Percentiles rank a stretch among this genome's conserved stretches.
Evolutionary conservation across 2,797 vertebrate species (phyloP).

Genomic region (Catostomus latipinnis): DNA sequence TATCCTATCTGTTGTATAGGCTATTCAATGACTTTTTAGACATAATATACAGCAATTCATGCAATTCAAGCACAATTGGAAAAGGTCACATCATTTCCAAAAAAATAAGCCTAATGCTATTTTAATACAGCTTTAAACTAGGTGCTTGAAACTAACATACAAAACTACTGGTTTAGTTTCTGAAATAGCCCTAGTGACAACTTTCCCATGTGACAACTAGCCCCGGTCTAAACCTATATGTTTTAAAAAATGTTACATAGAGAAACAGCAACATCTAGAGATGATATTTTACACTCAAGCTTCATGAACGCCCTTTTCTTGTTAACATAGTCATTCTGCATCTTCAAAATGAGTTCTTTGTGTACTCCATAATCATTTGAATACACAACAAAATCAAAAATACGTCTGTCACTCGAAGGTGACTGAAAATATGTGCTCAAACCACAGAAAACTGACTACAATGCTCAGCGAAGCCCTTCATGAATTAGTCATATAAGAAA

Average conservation of each 20-base stretch:
- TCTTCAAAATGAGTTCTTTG: slow-evolving; percentile 25
- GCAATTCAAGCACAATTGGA: too few relatives aligned
- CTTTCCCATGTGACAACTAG: too few relatives aligned
- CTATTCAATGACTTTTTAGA: too few relatives aligned
- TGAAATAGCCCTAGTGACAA: too few relatives aligned
- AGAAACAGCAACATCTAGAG: neutral
- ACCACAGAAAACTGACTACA: slow-evolving; percentile 22
- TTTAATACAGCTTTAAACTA: too few relatives aligned
- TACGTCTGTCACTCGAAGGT: neutral
- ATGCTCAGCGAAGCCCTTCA: slow-evolving; percentile 35
- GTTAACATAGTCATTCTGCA: neutral
- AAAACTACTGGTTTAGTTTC: too few relatives aligned
- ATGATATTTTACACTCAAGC: neutral
- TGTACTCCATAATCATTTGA: slow-evolving; percentile 6
- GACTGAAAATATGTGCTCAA: slow-evolving; percentile 3
- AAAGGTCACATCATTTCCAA: too few relatives aligned
- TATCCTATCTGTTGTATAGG: too few relatives aligned
- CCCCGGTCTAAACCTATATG: too few relatives aligned
- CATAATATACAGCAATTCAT: too few relatives aligned
- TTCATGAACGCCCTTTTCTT: neutral
- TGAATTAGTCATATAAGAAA: slow-evolving; percentile 43
- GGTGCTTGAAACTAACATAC: too few relatives aligned
- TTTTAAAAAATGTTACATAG: neutral
- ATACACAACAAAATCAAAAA: neutral
- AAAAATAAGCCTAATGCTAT: too few relatives aligned